Evolutionary conservation across 2,113 vertebrate genomes (phyloP).

Genomic region (Sinocyclocheilus maitianheensis): DNA sequence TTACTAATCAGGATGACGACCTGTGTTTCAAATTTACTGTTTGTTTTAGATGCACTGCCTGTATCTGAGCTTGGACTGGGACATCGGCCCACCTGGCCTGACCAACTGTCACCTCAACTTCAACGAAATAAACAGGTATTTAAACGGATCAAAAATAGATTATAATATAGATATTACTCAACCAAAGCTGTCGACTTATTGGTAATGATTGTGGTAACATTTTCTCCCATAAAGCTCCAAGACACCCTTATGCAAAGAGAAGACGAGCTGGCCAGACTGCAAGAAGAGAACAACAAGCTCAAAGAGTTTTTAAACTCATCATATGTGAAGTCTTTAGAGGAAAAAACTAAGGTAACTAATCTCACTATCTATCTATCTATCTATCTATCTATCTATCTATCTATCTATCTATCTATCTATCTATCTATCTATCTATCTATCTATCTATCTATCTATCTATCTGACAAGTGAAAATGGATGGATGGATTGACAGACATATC

Average conservation of each 20-base stretch:
- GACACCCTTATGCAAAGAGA: constrained; percentile 91
- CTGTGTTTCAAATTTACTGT: not conserved
- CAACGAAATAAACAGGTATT: constrained; percentile 91
- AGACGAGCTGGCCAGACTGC: constrained; percentile 88
- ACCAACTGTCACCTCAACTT: constrained; percentile 85
- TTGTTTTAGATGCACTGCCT: constrained; percentile 58
- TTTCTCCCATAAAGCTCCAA: constrained; percentile 80
- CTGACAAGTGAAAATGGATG: not conserved
- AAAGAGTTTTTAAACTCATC: constrained; percentile 88
- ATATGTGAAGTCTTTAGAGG: constrained; percentile 84
- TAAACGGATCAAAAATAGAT: too few relatives aligned
- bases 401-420: not conserved
- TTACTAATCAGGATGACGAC: not conserved
- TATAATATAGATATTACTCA: not conserved
- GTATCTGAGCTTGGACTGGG: constrained; percentile 39
- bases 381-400: not conserved
- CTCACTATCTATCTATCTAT: not conserved
- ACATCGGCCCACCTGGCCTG: constrained; percentile 68
- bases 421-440: not conserved
- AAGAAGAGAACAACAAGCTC: constrained; percentile 91
- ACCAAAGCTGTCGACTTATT: not conserved
- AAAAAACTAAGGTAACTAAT: constrained; percentile 81
- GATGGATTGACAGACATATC: not conserved
- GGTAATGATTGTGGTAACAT: not conserved
- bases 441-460: not conserved